Evolutionary conservation across 2,888 invertebrate species (phyloP).

Genomic region (Cheilosia scutellata): DNA sequence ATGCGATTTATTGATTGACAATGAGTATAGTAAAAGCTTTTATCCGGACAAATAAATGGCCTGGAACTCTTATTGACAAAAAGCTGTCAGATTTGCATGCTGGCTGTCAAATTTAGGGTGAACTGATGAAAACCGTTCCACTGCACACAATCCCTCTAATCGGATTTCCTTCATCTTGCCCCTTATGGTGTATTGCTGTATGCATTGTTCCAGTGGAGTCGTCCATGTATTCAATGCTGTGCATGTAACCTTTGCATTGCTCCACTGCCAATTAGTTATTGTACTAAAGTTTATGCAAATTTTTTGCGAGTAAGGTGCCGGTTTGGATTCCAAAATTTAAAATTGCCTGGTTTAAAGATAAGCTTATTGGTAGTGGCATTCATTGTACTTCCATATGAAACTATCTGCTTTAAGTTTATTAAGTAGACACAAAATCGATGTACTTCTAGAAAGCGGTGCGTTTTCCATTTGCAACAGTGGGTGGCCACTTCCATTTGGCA

Average conservation of each 20-base stretch:
- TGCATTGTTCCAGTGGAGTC: constrained; percentile 6
- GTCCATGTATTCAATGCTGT: constrained; percentile 69
- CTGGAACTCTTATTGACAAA: constrained; percentile 72
- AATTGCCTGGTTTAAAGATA: constrained; percentile 13
- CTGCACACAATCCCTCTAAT: constrained; percentile 43
- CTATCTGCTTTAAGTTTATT: constrained; percentile 47
- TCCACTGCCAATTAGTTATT: constrained; percentile 65
- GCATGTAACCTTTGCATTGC: constrained; percentile 69
- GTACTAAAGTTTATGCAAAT: constrained; percentile 67
- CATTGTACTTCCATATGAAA: constrained; percentile 19
- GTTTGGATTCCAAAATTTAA: constrained; percentile 5
- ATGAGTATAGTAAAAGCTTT: constrained; percentile 73
- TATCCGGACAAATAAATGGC: constrained; percentile 68
- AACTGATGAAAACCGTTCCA: constrained; percentile 54
- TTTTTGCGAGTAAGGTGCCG: neutral
- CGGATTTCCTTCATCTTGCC: constrained; percentile 18
- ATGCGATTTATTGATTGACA: constrained; percentile 73
- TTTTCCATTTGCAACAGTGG: constrained; percentile 13
- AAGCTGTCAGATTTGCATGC: constrained; percentile 74
- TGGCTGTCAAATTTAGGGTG: constrained; percentile 46
- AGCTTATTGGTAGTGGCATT: constrained; percentile 23
- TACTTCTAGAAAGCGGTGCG: constrained; percentile 12
- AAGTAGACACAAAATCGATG: constrained; percentile 33
- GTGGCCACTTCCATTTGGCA: constrained; percentile 44
- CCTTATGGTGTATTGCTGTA: constrained; percentile 1